Conservation (phyloP, 1,140 invertebrate species). For the Macrotrachela quadricornifera region DNA sequence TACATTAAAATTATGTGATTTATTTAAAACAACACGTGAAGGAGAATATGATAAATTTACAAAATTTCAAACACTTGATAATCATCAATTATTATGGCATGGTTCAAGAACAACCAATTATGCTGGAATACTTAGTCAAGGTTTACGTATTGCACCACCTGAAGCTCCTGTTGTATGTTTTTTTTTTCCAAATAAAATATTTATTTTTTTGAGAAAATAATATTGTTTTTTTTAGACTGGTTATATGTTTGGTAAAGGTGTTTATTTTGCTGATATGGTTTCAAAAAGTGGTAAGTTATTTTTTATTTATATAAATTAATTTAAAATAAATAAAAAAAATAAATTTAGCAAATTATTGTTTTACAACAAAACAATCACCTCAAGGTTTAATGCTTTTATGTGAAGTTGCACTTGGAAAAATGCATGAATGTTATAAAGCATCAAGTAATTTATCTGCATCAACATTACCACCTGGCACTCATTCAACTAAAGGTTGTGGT, state of each 20-base stretch:
- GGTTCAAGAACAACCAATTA: constrained; percentile 80
- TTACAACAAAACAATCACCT: constrained; percentile 43
- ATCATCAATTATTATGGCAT: constrained; percentile 79
- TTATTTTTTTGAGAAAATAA: too few species aligned
- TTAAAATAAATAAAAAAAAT: not conserved
- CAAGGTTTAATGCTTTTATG: constrained; percentile 67
- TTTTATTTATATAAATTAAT: too few species aligned
- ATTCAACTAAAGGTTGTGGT: constrained; percentile 49
- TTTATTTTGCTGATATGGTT: constrained; percentile 95
- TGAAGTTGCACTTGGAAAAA: constrained; percentile 84
- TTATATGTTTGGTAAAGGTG: constrained; percentile 53
- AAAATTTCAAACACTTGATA: constrained; percentile 51
- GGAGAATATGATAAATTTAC: constrained; percentile 37
- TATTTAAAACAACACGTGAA: constrained; percentile 41
- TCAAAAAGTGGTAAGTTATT: constrained; percentile 49
- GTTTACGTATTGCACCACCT: constrained; percentile 78
- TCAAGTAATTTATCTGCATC: constrained; percentile 43
- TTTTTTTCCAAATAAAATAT: too few species aligned
- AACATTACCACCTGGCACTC: constrained; percentile 50
- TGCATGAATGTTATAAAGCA: constrained; percentile 47
- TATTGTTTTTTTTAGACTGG: too few species aligned
- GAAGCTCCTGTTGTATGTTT: constrained; percentile 51
- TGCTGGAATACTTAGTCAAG: constrained; percentile 84
- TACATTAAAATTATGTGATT: constrained; percentile 48
- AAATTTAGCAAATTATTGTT: constrained; percentile 67